Base-by-base conservation (phyloP, 2,113 vertebrate genomes). In the Charadrius vociferus region DNA sequence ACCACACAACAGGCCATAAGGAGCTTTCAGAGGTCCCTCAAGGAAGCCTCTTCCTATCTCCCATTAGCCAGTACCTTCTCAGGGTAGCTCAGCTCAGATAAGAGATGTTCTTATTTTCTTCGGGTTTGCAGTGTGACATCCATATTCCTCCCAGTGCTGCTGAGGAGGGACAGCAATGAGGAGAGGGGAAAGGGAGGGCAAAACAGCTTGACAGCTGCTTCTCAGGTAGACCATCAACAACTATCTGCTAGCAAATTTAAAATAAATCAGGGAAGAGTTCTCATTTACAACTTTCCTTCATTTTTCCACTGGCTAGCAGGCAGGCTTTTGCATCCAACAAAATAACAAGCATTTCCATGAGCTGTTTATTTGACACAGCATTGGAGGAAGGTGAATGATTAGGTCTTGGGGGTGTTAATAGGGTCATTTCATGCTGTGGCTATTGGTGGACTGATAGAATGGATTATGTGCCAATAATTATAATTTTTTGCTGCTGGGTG, bases 11-110 rank as follows among this genome's bases (percentile, higher is more conserved):
- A 91, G 50, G 22, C 61, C 65, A 45, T 59, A 58, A 96, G 87
- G 68, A 95, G 86, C 91, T 96, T 92, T 95, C 94, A 95, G 81
- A 96, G 43, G 53, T 91, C 85, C 86, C 88, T 95, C 73, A 88
- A 93, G 68, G 45, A 63, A 94, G 52, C 41, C 41, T 89, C 43
- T 78, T 67, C 41, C 32, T 96, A 97, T 98, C 96, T 97, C 72
- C 27, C 86, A 87, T 96, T 96, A 97, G 87, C 97, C 92, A 94
- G 86, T 97, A 95, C 97, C 95, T 96, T 95, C 96, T 97, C 88
- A 95, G 92, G 70, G 67, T 79, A 67, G 81, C 91, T 84, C 61
- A 83, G 77, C 89, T 95, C 61, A 81, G 97, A 97, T 97, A 97
- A 95, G 86, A 66, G 58, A 71, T 63, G 83, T 89, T 88, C 91